A percentile compares a stretch with the other conserved stretches of the same genome.
These are phyloP conservation scores for Malurus leucopterus DNA, from an alignment of 2,797 vertebrate species.

Conservation along the genomic window DNA sequence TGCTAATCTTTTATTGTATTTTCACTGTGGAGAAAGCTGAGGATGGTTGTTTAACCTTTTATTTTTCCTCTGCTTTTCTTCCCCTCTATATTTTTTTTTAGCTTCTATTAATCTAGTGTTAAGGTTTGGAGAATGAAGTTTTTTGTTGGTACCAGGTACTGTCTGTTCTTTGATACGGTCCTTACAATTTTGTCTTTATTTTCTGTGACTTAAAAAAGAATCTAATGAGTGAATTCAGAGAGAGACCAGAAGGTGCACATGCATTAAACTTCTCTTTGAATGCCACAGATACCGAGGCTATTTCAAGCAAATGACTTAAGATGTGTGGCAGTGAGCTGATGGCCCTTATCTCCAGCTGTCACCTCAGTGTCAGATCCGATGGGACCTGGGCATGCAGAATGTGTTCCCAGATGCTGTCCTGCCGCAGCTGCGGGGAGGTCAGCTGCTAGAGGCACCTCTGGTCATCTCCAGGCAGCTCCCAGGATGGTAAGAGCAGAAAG, in stretches of 20 bases:
- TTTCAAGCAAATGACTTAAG: not conserved
- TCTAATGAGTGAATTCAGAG: not conserved
- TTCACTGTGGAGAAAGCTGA: not conserved
- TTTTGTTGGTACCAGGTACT: not conserved
- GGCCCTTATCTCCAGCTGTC: not conserved
- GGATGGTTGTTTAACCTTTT: not conserved
- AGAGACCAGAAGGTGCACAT: not conserved
- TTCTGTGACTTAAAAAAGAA: not conserved
- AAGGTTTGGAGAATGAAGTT: not conserved
- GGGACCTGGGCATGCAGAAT: not conserved
- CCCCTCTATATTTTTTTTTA: not conserved
- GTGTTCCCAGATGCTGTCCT: not conserved
- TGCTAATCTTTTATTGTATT: not conserved
- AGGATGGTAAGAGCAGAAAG: conserved; percentile 29
- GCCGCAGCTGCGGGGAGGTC: not conserved
- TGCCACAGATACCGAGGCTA: not conserved
- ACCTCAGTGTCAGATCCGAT: not conserved
- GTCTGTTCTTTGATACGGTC: not conserved
- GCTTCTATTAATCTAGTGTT: not conserved
- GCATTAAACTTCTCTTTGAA: not conserved
- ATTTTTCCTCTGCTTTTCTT: not conserved
- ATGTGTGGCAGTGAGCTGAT: not conserved
- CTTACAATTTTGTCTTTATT: not conserved
- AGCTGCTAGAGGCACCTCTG: not conserved
- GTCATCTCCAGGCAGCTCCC: conserved; percentile 56